phyloP scores from a whole-genome alignment of 2,888 invertebrate genomes.

The Leptura quadrifasciata region DNA sequence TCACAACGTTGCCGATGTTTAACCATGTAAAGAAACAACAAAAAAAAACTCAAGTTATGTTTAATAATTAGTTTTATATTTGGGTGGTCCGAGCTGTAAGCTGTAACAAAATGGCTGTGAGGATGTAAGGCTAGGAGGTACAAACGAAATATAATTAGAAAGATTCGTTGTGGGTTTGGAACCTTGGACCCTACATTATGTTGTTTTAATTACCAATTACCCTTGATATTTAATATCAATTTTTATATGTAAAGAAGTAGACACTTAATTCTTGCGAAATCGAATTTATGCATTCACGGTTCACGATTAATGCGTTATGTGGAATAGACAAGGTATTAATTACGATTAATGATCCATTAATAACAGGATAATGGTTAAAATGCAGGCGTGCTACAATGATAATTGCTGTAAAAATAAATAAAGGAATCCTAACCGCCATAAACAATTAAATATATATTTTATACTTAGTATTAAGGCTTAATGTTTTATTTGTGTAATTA shows the following conservation, averaged over 20 bases:
- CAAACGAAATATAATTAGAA: slow-evolving; percentile 1
- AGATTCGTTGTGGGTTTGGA: background rate
- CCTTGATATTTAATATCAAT: slow-evolving; percentile 2
- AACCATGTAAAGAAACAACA: background rate
- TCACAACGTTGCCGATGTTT: slow-evolving; percentile 4
- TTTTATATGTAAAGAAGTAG: background rate
- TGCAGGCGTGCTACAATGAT: background rate
- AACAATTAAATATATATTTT: slow-evolving; percentile 1
- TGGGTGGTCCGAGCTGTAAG: slow-evolving; percentile 3
- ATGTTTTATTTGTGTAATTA: slow-evolving; percentile 2
- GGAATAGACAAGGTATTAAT: background rate
- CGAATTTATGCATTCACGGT: background rate
- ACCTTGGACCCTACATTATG: background rate
- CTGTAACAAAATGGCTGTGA: slow-evolving; percentile 1
- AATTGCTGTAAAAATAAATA: slow-evolving; percentile 4
- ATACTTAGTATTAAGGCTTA: background rate
- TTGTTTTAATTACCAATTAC: background rate
- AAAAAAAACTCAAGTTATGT: background rate
- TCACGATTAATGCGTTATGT: background rate
- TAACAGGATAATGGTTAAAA: slow-evolving; percentile 1
- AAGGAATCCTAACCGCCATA: background rate
- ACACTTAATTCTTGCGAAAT: background rate
- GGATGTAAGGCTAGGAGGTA: background rate
- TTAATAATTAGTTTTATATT: slow-evolving; percentile 7
- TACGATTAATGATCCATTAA: background rate